Evolutionary conservation across 2,888 invertebrate species (phyloP).

Genomic region (Mantis religiosa): DNA sequence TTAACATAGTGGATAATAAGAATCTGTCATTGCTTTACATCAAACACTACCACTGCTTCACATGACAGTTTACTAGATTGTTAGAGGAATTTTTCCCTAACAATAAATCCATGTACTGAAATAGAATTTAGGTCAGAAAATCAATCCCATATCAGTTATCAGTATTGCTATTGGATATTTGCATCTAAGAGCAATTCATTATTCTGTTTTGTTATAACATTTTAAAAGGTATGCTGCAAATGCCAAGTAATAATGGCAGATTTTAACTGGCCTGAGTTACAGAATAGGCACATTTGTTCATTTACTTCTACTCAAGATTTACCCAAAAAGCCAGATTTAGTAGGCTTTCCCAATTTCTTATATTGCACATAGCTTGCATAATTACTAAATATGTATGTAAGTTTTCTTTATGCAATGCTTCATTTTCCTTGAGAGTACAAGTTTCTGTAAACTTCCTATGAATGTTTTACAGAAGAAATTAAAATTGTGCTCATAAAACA

Average conservation of each 20-base stretch:
- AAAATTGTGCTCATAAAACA: neutral
- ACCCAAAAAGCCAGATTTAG: neutral
- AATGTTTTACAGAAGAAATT: neutral
- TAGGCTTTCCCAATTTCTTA: neutral
- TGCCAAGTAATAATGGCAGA: neutral
- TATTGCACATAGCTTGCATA: neutral
- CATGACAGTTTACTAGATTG: neutral
- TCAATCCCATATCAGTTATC: neutral
- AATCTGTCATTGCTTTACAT: neutral
- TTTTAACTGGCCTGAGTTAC: neutral
- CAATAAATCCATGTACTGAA: neutral
- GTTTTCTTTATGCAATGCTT: neutral
- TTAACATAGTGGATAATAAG: neutral
- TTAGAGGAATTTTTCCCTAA: neutral
- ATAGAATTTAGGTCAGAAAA: neutral
- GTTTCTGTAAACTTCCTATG: neutral
- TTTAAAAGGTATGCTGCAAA: neutral
- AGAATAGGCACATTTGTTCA: neutral
- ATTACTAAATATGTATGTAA: neutral
- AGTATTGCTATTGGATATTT: neutral
- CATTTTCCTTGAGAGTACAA: neutral
- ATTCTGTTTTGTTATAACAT: neutral
- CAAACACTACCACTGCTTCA: neutral
- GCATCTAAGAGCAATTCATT: neutral
- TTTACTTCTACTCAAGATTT: neutral